Evolutionary conservation across 2,888 invertebrate genomes (phyloP).

Genomic region (Aphodius granarius): DNA sequence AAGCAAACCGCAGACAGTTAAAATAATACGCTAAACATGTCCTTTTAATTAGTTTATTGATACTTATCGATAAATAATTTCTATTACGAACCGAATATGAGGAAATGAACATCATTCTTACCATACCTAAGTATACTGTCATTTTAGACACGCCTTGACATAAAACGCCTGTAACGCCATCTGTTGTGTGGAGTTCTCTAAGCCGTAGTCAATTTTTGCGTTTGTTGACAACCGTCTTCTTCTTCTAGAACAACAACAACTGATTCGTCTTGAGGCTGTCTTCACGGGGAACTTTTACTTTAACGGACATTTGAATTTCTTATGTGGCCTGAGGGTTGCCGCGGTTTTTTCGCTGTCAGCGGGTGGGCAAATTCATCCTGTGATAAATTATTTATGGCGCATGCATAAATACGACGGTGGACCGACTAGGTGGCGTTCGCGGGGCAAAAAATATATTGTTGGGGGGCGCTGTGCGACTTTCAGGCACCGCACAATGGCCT

Average conservation of each 20-base stretch:
- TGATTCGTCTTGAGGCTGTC: not conserved
- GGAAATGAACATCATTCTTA: not conserved
- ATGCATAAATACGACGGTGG: conserved; percentile 4
- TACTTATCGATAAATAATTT: not conserved
- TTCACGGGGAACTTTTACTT: not conserved
- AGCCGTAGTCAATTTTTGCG: not conserved
- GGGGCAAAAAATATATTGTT: not conserved
- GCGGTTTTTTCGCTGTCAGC: not conserved
- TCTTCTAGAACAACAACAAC: not conserved
- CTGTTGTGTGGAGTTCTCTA: not conserved
- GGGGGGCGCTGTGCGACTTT: not conserved
- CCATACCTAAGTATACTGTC: not conserved
- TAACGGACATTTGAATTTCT: conserved; percentile 3
- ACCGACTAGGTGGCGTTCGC: not conserved
- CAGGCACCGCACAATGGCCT: not conserved
- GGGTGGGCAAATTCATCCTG: not conserved
- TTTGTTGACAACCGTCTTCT: not conserved
- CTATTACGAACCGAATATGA: not conserved
- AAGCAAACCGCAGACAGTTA: not conserved
- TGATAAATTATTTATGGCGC: conserved; percentile 7
- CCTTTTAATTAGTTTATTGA: not conserved
- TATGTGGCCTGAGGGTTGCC: not conserved
- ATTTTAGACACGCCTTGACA: too few species aligned
- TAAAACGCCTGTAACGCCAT: not conserved
- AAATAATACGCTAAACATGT: not conserved